These are phyloP conservation scores for Dione vanillae DNA, from an alignment of 2,888 invertebrate species.

Conservation along the genomic window DNA sequence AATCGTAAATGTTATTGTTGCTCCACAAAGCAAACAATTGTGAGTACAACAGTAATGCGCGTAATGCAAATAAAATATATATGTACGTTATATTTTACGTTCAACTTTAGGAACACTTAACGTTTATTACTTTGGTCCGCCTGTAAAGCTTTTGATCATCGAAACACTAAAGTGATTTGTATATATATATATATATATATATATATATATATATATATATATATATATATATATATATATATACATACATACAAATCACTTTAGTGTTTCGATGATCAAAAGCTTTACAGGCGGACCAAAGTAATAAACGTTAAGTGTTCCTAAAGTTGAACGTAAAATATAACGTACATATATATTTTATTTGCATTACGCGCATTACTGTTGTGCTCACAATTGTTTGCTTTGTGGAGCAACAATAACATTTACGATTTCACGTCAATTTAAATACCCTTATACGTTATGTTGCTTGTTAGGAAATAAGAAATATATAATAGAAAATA, in stretches of 20 bases:
- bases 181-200: too few relatives aligned
- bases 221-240: too few relatives aligned
- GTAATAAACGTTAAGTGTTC: conserved; percentile 14
- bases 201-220: too few relatives aligned
- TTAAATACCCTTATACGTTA: background rate
- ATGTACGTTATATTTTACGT: background rate
- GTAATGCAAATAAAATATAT: background rate
- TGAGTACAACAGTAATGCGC: background rate
- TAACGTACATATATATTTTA: background rate
- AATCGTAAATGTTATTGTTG: conserved; percentile 23
- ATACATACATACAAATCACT: too few relatives aligned
- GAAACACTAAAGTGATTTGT: background rate
- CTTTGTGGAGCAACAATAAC: conserved; percentile 8
- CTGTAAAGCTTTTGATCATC: background rate
- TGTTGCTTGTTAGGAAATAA: too few relatives aligned
- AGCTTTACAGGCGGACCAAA: background rate
- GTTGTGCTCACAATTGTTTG: background rate
- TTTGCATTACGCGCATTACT: background rate
- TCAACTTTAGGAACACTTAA: conserved; percentile 10
- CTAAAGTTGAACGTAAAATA: conserved; percentile 8
- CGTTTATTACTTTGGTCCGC: conserved; percentile 8
- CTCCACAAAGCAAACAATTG: conserved; percentile 1
- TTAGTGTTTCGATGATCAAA: background rate
- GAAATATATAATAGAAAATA: too few relatives aligned
- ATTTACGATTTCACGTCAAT: conserved; percentile 26